Conservation (phyloP, 1,140 invertebrate species). For the Drosophila pectinifera region DNA sequence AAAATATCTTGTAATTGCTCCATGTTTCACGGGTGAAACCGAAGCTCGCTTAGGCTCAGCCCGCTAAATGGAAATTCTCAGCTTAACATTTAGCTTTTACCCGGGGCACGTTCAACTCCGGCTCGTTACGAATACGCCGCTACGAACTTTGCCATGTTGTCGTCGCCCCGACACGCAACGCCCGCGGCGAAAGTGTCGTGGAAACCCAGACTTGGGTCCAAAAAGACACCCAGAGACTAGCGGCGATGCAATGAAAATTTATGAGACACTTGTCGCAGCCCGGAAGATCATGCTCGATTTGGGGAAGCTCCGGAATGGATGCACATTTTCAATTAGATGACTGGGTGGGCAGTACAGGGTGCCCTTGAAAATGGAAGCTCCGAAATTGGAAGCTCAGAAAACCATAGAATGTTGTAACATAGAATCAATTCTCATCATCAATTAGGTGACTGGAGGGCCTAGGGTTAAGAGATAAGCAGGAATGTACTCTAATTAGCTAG, state of each 20-base stretch:
- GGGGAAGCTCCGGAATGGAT: conserved; percentile 10
- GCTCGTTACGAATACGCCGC: conserved; percentile 14
- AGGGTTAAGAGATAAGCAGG: neutral
- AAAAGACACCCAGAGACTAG: conserved; percentile 11
- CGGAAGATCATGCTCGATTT: conserved; percentile 36
- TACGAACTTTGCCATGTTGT: conserved; percentile 8
- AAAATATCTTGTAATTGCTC: conserved; percentile 59
- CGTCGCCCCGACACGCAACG: conserved; percentile 51
- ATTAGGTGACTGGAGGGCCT: neutral
- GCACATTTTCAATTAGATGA: conserved; percentile 45
- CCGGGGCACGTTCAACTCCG: conserved; percentile 59
- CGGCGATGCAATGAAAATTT: conserved; percentile 58
- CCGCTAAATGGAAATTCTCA: conserved; percentile 61
- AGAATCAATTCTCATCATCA: neutral
- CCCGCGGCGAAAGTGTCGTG: conserved; percentile 71
- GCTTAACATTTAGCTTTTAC: conserved; percentile 68
- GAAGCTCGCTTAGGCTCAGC: conserved; percentile 22
- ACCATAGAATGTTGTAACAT: neutral
- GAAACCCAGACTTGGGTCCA: conserved; percentile 36
- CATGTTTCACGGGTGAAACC: conserved; percentile 40
- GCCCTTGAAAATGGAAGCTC: neutral
- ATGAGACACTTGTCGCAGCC: conserved; percentile 31
- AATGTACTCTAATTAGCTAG: neutral
- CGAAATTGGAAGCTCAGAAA: neutral
- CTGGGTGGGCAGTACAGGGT: conserved; percentile 5